phyloP scores from a whole-genome alignment of 2,888 invertebrate species.

The Margaritifera margaritifera region DNA sequence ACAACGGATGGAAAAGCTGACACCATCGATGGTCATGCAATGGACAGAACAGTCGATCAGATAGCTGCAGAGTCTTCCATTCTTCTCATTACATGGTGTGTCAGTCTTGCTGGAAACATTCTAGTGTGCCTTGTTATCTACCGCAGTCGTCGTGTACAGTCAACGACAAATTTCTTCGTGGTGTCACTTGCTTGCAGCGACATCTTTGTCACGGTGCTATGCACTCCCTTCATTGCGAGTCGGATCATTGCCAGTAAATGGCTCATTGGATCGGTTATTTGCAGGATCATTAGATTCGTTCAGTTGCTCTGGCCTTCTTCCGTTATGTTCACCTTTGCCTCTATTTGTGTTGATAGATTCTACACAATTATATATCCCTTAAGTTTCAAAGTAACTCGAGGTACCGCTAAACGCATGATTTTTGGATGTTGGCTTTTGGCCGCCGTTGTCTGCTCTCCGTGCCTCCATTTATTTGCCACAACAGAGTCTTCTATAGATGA shows the following conservation, averaged over 20 bases:
- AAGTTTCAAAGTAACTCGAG: constrained; percentile 68
- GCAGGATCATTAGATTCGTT: constrained; percentile 58
- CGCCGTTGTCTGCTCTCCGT: constrained; percentile 44
- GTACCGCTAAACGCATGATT: constrained; percentile 66
- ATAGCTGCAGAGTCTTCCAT: constrained; percentile 20
- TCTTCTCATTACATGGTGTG: constrained; percentile 36
- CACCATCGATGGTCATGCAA: no score
- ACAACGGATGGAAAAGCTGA: no score
- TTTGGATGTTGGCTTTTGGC: constrained; percentile 50
- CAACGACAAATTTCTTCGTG: constrained; percentile 71
- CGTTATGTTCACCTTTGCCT: constrained; percentile 55
- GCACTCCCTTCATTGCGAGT: constrained; percentile 56
- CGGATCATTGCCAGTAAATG: constrained; percentile 47
- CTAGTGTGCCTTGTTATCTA: constrained; percentile 69
- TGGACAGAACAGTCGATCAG: constrained; percentile 10
- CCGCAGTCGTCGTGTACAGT: constrained; percentile 69
- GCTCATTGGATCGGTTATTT: constrained; percentile 56
- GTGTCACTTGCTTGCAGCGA: constrained; percentile 63
- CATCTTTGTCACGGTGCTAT: constrained; percentile 46
- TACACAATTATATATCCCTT: constrained; percentile 71
- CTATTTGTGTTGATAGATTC: constrained; percentile 67
- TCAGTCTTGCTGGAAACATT: constrained; percentile 58
- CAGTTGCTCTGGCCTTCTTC: constrained; percentile 51
- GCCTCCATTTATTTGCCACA: constrained; percentile 58
- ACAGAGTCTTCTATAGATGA: constrained; percentile 1